phyloP scores from a whole-genome alignment of 2,113 vertebrate genomes.

The Carlito syrichta region DNA sequence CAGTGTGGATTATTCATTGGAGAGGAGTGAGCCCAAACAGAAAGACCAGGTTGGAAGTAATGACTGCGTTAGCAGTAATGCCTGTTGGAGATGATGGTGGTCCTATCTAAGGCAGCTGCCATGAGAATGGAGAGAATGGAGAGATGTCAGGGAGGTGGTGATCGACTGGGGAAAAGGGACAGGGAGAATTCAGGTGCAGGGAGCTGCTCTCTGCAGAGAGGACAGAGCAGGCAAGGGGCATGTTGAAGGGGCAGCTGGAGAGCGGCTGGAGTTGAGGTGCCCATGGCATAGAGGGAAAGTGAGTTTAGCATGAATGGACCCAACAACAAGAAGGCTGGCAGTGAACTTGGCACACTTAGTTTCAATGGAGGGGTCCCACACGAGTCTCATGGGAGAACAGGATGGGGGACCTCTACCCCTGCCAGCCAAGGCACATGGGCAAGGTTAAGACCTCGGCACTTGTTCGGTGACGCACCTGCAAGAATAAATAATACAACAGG shows the following conservation, averaged over 20 bases:
- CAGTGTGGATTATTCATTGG: background rate
- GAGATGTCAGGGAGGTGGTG: background rate
- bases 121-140: background rate
- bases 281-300: background rate
- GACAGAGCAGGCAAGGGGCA: too few relatives aligned
- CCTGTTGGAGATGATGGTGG: background rate
- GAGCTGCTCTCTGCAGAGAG: background rate
- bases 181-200: background rate
- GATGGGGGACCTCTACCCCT: too few relatives aligned
- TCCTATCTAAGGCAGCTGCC: background rate
- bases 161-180: background rate
- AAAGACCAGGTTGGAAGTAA: background rate
- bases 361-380: background rate
- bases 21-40: background rate
- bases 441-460: background rate
- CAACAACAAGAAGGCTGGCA: background rate
- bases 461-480: background rate
- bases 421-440: background rate
- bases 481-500: background rate
- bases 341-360: background rate
- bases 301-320: background rate
- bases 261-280: background rate
- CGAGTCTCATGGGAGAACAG: background rate
- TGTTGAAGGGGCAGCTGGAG: background rate
- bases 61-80: background rate